phyloP scores from a whole-genome alignment of 2,113 vertebrate species.

The Malurus elegans region DNA sequence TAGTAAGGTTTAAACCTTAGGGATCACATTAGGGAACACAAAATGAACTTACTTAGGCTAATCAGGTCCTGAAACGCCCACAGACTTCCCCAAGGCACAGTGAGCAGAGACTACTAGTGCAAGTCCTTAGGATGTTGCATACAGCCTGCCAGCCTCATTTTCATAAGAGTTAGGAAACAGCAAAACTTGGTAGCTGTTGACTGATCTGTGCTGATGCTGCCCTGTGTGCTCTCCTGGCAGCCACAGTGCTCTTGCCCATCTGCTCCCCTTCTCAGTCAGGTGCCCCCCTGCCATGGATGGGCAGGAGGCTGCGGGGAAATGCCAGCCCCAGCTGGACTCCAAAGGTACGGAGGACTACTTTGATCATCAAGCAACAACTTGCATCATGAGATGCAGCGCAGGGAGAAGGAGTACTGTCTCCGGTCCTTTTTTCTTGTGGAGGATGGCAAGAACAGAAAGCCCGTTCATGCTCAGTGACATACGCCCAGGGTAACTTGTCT shows the following conservation, averaged over 20 bases:
- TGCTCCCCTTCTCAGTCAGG: neutral
- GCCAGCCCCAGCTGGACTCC: neutral
- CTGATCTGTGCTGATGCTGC: neutral
- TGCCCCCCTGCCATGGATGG: neutral
- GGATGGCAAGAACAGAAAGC: neutral
- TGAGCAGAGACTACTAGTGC: neutral
- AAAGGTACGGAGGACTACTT: neutral
- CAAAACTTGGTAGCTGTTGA: neutral
- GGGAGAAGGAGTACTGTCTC: neutral
- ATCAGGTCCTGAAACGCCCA: neutral
- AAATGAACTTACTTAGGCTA: neutral
- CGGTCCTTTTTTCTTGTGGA: neutral
- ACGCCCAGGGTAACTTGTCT: neutral
- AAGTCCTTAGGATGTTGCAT: neutral
- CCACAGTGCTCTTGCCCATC: accelerated
- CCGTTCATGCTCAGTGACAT: neutral
- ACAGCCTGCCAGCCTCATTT: neutral
- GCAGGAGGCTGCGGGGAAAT: neutral
- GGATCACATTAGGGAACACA: neutral
- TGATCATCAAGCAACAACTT: neutral
- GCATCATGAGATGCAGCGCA: neutral
- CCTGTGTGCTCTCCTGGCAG: neutral
- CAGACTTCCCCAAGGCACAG: neutral
- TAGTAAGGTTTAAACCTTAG: neutral
- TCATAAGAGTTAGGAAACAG: neutral